Base-by-base conservation (phyloP, 2,797 vertebrate species). In the Chromobotia macracanthus region DNA sequence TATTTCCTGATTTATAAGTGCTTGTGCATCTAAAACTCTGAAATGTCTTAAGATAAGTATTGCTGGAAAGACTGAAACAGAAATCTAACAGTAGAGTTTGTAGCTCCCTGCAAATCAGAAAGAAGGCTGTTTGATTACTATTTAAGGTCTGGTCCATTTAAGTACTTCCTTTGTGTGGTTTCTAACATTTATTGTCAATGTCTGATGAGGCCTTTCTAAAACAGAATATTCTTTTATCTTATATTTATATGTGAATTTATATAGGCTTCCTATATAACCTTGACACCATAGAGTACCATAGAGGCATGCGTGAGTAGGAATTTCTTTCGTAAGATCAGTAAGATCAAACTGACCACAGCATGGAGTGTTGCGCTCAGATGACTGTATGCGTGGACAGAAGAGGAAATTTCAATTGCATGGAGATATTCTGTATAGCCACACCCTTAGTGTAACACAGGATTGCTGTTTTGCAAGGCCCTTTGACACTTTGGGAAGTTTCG, bases 1-100 rank as follows among this genome's bases (percentile, higher is more conserved):
- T 41, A 21, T 71, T 69, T 21, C 44, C 55, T 56, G 3, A 73
- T 84, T 67, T 28, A 44, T 50, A 65, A 44, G 64, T 61, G 66
- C 44, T 63, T 60, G 38, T 41, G 12, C 18, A 78, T 60, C 28
- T 56, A 28, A 67, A 53, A 5, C 12, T 19, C 25, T 48, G 80
- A 72, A 87, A 80, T 87, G 82, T 88, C 61, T 75, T 86, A 86
- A 87, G 87, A 80, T 84, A 80, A 68, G 82, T 63, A 13, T 79
- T 72, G 75, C 81, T 89, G 50, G 82, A 88, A 87, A 89, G 87
- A 90, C 90, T 89, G 87, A 91, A 88, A 80, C 72, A 79, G 80
- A 83, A 80, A 70, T 84, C 74, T 78, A 84, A 72, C 70, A 48
- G 80, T 85, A 85, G 83, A 76, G 85, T 87, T 31, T 31, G 31